Evolutionary conservation across 2,797 vertebrate genomes (phyloP), one percentile per base, ranked within the genome.

Genomic region (Lophius americanus): DNA sequence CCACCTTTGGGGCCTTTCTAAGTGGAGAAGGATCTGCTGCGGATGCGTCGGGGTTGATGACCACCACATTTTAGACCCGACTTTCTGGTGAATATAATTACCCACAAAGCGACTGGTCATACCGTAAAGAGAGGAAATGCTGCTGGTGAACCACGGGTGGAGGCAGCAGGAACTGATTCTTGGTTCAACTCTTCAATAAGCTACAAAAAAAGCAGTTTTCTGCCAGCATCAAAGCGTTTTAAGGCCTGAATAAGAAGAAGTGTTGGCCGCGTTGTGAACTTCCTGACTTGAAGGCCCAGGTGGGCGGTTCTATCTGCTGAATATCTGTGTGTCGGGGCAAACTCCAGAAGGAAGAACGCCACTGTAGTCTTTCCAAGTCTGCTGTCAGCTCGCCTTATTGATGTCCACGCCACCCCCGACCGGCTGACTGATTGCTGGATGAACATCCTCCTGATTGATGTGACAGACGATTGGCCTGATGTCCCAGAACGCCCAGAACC

Each of bases 391-490:
- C 46, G 44, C 71, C 75, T 92, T 89, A 92, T 91, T 92, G 91
- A 93, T 90, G 89, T 63, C 76, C 43, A 37, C 61, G 81, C 88
- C 84, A 77, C 84, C 81, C 76, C 64, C 47, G 33, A 64, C 80
- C 78, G 68, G 51, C 79, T 90, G 89, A 92, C 77, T 91, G 89
- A 93, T 84, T 77, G 81, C 84, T 76, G 78, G 89, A 91, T 76
- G 80, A 88, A 89, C 85, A 67, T 71, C 62, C 70, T 54, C 39
- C 62, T 92, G 92, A 94, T 90, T 90, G 92, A 93, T 93, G 90
- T 84, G 90, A 88, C 76, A 81, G 85, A 84, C 81, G 79, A 87
- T 89, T 84, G 90, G 87, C 81, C 80, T 75, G 73, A 85, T 79
- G 85, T 79, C 78, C 68, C 60, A 52, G 32, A 23, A 13, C 9